These are phyloP conservation scores for Nothocercus julius DNA, from an alignment of 2,113 vertebrate species.

Conservation along the genomic window DNA sequence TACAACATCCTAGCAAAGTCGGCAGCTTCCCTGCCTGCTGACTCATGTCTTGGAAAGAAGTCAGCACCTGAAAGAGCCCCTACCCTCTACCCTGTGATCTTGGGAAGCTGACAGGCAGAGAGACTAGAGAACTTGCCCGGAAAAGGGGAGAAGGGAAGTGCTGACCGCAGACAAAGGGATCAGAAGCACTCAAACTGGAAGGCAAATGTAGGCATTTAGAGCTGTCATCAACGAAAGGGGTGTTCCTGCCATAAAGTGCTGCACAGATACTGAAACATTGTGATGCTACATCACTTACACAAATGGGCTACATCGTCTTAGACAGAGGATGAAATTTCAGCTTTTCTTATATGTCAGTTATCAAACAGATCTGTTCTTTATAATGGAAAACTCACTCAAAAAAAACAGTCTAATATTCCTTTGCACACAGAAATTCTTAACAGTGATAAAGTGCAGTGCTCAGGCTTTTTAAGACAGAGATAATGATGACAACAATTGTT, in stretches of 20 bases:
- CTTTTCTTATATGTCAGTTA: background rate
- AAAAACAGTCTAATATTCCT: background rate
- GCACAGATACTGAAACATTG: background rate
- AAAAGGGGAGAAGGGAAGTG: rapidly evolving
- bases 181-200: background rate
- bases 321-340: background rate
- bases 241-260: background rate
- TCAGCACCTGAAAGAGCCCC: background rate
- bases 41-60: background rate
- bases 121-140: background rate
- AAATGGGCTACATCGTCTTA: background rate
- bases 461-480: background rate
- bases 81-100: background rate
- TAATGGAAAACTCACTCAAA: background rate
- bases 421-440: background rate
- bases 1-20: background rate
- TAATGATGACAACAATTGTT: background rate
- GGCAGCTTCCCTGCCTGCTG: background rate
- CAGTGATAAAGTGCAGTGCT: background rate
- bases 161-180: background rate
- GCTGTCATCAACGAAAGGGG: background rate
- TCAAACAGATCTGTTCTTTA: background rate
- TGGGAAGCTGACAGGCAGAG: background rate
- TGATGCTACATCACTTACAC: background rate
- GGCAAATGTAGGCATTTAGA: background rate